Percentiles rank a stretch among this genome's conserved stretches.
phyloP scores from a whole-genome alignment of 2,888 invertebrate species.

The Dexiosoma caninum region DNA sequence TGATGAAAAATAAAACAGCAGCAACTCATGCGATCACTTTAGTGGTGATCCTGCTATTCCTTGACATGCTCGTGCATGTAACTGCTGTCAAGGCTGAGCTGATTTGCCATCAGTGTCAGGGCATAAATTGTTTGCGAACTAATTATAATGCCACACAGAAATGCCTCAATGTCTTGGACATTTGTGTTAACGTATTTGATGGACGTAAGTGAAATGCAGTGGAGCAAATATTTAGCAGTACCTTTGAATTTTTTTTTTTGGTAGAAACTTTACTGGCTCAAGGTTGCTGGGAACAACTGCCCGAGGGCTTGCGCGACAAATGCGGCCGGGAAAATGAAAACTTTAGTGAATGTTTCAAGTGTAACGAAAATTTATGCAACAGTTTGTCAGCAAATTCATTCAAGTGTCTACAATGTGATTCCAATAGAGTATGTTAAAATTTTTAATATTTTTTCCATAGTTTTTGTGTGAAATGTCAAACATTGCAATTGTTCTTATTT shows the following conservation, averaged over 20 bases:
- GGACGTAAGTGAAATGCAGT: slow-evolving; percentile 66
- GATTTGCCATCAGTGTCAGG: slow-evolving; percentile 70
- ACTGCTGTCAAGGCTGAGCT: slow-evolving; percentile 66
- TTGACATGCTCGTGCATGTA: slow-evolving; percentile 33
- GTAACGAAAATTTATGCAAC: slow-evolving; percentile 72
- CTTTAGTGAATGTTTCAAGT: slow-evolving; percentile 68
- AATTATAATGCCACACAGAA: slow-evolving; percentile 62
- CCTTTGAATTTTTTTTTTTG: no score
- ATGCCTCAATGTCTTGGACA: slow-evolving; percentile 72
- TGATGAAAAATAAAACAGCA: slow-evolving; percentile 9
- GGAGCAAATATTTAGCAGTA: background rate
- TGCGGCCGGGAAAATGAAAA: slow-evolving; percentile 22
- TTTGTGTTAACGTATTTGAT: slow-evolving; percentile 72
- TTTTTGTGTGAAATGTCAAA: no score
- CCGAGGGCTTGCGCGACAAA: slow-evolving; percentile 54
- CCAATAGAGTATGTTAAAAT: slow-evolving; percentile 65
- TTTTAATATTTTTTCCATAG: background rate
- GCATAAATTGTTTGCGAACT: slow-evolving; percentile 72
- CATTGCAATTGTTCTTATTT: background rate
- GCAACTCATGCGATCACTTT: slow-evolving; percentile 1
- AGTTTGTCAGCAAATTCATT: slow-evolving; percentile 67
- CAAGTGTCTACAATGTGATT: slow-evolving; percentile 73
- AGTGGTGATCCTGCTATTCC: slow-evolving; percentile 1
- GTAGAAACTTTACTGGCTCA: slow-evolving; percentile 64
- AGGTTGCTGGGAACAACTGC: slow-evolving; percentile 61